These are phyloP conservation scores for Drosophila ironensis DNA, from an alignment of 1,140 invertebrate genomes.

Conservation along the genomic window DNA sequence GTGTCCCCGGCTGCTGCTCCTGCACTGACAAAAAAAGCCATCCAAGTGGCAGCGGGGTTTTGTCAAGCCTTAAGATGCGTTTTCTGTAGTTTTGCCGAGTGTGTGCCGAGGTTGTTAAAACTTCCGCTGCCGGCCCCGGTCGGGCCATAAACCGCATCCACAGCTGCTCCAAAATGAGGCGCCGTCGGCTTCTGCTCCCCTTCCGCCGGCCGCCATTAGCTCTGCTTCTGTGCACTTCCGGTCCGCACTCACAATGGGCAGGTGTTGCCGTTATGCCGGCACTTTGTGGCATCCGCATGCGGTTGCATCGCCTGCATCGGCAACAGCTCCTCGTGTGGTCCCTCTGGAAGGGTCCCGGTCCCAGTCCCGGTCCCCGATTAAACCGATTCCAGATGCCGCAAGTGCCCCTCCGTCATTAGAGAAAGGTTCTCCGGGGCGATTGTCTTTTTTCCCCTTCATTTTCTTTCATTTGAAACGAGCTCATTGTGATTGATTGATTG, in stretches of 20 bases:
- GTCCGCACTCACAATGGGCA: conserved; percentile 45
- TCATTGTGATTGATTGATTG: conserved; percentile 33
- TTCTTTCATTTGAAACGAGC: conserved; percentile 3
- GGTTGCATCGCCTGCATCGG: conserved; percentile 12
- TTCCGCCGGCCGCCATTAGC: conserved; percentile 36
- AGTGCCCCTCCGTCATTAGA: conserved; percentile 33
- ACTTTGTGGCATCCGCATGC: conserved; percentile 37
- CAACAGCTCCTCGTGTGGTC: conserved; percentile 37
- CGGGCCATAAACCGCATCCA: conserved; percentile 48
- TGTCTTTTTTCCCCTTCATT: background rate
- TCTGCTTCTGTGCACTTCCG: conserved; percentile 55
- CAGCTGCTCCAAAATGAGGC: conserved; percentile 63
- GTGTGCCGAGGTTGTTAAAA: conserved; percentile 52
- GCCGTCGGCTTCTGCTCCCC: conserved; percentile 6
- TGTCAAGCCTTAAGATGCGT: too few relatives aligned
- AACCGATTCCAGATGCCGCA: conserved; percentile 35
- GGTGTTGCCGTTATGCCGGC: conserved; percentile 58
- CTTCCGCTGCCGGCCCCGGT: conserved; percentile 60
- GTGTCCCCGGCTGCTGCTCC: background rate
- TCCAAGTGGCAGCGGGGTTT: too few relatives aligned
- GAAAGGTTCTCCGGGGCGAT: conserved; percentile 28
- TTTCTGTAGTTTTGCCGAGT: background rate
- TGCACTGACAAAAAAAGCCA: background rate
- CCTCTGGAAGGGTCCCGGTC: conserved; percentile 29
- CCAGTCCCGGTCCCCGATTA: too few relatives aligned